Conservation (phyloP, 2,888 invertebrate species). For the Perithous albicinctus region DNA sequence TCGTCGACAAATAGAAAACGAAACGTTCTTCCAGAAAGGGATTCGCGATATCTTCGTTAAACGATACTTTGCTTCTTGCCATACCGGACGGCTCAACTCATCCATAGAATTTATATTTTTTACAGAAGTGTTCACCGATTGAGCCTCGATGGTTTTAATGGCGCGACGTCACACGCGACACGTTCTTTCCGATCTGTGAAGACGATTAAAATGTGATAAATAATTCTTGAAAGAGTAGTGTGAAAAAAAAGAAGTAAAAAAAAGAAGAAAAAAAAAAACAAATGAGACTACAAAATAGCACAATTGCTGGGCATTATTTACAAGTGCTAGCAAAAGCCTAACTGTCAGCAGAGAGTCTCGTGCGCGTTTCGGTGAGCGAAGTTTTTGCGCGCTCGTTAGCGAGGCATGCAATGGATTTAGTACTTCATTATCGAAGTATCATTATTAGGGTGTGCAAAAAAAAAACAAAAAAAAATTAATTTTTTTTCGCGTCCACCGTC, state of each 20-base stretch:
- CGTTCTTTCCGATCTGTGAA: slow-evolving; percentile 82
- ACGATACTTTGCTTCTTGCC: slow-evolving; percentile 75
- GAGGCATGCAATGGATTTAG: background rate
- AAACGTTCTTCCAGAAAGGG: slow-evolving; percentile 73
- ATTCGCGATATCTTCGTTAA: slow-evolving; percentile 72
- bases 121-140: slow-evolving; percentile 84
- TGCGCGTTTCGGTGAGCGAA: slow-evolving; percentile 63
- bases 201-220: slow-evolving; percentile 73
- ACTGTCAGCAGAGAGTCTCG: slow-evolving; percentile 80
- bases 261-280: slow-evolving; percentile 54
- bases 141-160: slow-evolving; percentile 80
- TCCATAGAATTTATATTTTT: slow-evolving; percentile 84
- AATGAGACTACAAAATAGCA: slow-evolving; percentile 77
- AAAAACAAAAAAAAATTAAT: no score
- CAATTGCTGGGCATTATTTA: slow-evolving; percentile 84
- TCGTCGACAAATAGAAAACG: slow-evolving; percentile 50
- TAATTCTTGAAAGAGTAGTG: slow-evolving; percentile 71
- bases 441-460: no score
- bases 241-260: slow-evolving; percentile 45
- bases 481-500: no score
- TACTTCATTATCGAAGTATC: slow-evolving; percentile 26
- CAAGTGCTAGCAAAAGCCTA: slow-evolving; percentile 84
- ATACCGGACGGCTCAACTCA: slow-evolving; percentile 81
- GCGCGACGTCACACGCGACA: slow-evolving; percentile 80
- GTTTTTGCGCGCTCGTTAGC: slow-evolving; percentile 47